Percentiles rank a stretch among this genome's conserved stretches.
phyloP scores from a whole-genome alignment of 2,797 vertebrate genomes.

The Myripristis jacobus region DNA sequence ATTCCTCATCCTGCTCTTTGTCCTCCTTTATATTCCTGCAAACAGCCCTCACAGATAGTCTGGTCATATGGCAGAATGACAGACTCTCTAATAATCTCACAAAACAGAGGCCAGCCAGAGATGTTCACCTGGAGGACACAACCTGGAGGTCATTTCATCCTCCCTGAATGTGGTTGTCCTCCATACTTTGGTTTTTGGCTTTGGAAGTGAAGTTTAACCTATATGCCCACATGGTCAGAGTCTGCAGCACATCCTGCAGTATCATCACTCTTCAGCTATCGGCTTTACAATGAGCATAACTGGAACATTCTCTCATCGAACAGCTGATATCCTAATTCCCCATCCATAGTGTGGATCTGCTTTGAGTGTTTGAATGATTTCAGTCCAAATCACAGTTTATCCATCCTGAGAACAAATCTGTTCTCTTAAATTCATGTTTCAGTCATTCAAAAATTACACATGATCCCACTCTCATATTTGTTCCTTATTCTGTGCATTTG shows the following conservation, averaged over 20 bases:
- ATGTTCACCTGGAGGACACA: slow-evolving; percentile 45
- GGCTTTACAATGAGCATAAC: slow-evolving; percentile 16
- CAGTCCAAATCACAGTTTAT: background rate
- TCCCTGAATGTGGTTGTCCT: slow-evolving; percentile 19
- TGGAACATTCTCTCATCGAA: background rate
- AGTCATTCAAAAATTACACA: slow-evolving; percentile 7
- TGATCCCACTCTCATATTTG: slow-evolving; percentile 9
- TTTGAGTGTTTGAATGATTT: slow-evolving; percentile 8
- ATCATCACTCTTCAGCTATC: slow-evolving; percentile 15
- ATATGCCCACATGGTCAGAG: slow-evolving; percentile 21
- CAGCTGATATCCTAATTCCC: slow-evolving; percentile 1
- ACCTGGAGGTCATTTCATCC: slow-evolving; percentile 48
- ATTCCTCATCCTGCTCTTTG: slow-evolving; percentile 68
- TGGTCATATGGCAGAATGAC: slow-evolving; percentile 54
- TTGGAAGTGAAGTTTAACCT: slow-evolving; percentile 43
- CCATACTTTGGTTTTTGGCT: slow-evolving; percentile 35
- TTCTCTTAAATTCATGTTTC: slow-evolving; percentile 9
- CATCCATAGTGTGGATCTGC: background rate
- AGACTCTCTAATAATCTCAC: slow-evolving; percentile 55
- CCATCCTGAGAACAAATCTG: no score
- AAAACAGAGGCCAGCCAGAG: slow-evolving; percentile 52
- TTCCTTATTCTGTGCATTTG: slow-evolving; percentile 17
- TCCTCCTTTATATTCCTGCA: slow-evolving; percentile 61
- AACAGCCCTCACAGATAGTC: slow-evolving; percentile 48
- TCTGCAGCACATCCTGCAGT: slow-evolving; percentile 27